phyloP scores from a whole-genome alignment of 2,797 vertebrate species.

The Cheirogaleus major region DNA sequence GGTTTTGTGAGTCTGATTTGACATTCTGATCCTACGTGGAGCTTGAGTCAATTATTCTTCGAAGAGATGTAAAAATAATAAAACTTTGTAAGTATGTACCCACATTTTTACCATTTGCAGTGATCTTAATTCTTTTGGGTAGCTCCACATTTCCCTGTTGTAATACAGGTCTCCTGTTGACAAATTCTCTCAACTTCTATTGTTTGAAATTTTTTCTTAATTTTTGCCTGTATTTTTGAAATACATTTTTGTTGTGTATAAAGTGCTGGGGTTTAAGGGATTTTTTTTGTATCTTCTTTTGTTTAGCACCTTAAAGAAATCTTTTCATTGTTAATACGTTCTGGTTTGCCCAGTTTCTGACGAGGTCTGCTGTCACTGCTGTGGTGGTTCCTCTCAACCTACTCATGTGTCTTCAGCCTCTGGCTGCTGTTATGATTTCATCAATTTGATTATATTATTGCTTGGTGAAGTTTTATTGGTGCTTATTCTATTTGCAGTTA shows the following conservation, averaged over 20 bases:
- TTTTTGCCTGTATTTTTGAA: background rate
- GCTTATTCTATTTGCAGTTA: background rate
- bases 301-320: background rate
- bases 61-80: background rate
- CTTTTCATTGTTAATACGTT: background rate
- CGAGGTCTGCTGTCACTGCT: background rate
- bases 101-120: background rate
- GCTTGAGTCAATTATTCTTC: background rate
- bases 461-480: background rate
- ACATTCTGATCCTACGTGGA: background rate
- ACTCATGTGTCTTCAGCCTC: background rate
- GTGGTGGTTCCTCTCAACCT: background rate
- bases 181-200: background rate
- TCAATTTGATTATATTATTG: background rate
- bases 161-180: background rate
- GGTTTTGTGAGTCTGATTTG: background rate
- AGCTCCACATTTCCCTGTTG: background rate
- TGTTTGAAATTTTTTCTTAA: background rate
- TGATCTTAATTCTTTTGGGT: background rate
- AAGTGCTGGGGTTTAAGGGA: background rate
- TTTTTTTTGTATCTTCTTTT: background rate
- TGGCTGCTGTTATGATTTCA: background rate
- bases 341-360: background rate
- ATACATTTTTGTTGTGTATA: background rate
- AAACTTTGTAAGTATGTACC: background rate